Conservation (phyloP, 1,140 invertebrate species). For the Mamestra configurata region DNA sequence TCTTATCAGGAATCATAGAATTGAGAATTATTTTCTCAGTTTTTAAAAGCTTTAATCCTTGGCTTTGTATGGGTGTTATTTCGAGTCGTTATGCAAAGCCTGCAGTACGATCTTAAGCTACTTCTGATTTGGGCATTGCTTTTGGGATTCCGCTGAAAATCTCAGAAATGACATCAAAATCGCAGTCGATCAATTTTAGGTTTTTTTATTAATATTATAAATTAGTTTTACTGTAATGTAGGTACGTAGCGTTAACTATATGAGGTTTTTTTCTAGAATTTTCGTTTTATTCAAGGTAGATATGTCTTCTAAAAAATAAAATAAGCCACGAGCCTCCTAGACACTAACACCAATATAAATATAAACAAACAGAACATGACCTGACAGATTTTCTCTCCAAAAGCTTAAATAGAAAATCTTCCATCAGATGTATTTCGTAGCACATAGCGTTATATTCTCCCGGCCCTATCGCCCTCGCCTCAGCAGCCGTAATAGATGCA, state of each 20-base stretch:
- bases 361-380: too few relatives aligned
- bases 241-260: too few relatives aligned
- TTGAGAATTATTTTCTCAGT: constrained; percentile 3
- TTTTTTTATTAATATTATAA: too few relatives aligned
- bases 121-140: background rate
- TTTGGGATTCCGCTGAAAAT: background rate
- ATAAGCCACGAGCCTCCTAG: too few relatives aligned
- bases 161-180: too few relatives aligned
- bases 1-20: constrained; percentile 38
- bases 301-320: too few relatives aligned
- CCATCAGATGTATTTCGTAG: constrained; percentile 5
- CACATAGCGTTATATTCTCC: constrained; percentile 9
- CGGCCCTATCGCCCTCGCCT: constrained; percentile 30
- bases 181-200: too few relatives aligned
- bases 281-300: too few relatives aligned
- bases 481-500: constrained; percentile 66
- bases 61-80: background rate
- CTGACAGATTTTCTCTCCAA: background rate
- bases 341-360: too few relatives aligned
- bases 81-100: constrained; percentile 9
- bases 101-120: background rate
- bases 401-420: background rate
- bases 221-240: too few relatives aligned
- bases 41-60: constrained; percentile 20
- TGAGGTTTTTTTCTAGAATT: too few relatives aligned